Evolutionary conservation across 92 coral and sea anemone species (phyloP).

Genomic region (Zoanthus gigantus): DNA sequence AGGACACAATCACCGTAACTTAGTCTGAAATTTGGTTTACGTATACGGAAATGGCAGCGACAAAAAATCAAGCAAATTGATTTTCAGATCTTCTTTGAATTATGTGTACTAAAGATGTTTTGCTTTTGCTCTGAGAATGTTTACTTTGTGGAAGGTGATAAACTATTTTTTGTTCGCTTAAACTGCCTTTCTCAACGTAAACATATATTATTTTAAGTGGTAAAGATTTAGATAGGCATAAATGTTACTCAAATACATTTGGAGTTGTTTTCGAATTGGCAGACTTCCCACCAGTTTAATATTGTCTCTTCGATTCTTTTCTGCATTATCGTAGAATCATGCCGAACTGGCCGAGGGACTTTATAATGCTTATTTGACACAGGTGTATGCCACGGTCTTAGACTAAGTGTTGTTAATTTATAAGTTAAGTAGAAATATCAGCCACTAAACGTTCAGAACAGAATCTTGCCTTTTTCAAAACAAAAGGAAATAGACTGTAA

Average conservation of each 20-base stretch:
- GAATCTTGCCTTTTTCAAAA: no score
- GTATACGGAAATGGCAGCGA: no score
- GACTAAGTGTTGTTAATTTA: no score
- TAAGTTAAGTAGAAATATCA: no score
- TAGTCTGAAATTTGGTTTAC: no score
- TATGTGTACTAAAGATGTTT: background rate
- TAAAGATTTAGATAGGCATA: background rate
- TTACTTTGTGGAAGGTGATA: background rate
- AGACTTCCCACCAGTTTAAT: background rate
- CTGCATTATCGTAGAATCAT: background rate
- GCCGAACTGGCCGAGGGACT: background rate
- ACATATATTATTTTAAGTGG: background rate
- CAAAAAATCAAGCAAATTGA: no score
- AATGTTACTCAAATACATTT: background rate
- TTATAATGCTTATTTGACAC: background rate
- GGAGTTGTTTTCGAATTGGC: background rate
- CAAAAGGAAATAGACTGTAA: no score
- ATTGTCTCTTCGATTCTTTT: background rate
- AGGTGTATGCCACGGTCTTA: background rate
- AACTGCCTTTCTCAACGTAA: background rate
- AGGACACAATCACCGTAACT: no score
- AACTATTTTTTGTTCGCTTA: background rate
- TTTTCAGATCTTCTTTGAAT: background rate
- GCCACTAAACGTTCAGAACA: no score
- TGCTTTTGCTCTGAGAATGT: background rate